Conservation (phyloP, 2,888 invertebrate genomes). For the Philereme vetulata region DNA sequence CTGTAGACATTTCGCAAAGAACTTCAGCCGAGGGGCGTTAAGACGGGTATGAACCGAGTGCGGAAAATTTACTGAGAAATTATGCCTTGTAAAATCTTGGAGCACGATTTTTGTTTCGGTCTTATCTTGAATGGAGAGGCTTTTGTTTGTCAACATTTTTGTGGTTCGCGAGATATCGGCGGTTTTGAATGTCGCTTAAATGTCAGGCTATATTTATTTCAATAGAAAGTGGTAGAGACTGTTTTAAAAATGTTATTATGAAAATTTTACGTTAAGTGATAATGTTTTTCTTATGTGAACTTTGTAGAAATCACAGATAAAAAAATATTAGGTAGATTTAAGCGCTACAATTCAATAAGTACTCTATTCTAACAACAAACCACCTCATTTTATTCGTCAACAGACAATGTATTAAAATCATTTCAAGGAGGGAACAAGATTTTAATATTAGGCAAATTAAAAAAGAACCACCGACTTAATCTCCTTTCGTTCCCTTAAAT, state of each 20-base stretch:
- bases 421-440: slow-evolving; percentile 45
- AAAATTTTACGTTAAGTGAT: too few species aligned
- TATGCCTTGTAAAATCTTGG: slow-evolving; percentile 65
- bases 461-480: slow-evolving; percentile 77
- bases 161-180: slow-evolving; percentile 12
- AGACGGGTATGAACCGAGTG: slow-evolving; percentile 70
- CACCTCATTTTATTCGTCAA: slow-evolving; percentile 20
- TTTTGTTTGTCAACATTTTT: slow-evolving; percentile 38
- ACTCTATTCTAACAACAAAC: background rate
- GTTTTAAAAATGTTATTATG: too few species aligned
- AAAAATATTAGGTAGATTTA: background rate
- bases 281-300: too few species aligned
- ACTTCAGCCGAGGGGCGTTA: slow-evolving; percentile 65
- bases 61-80: slow-evolving; percentile 77
- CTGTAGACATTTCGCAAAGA: slow-evolving; percentile 82
- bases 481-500: slow-evolving; percentile 84
- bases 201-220: background rate
- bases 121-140: slow-evolving; percentile 31
- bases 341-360: background rate
- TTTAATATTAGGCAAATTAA: slow-evolving; percentile 80
- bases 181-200: slow-evolving; percentile 2
- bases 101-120: slow-evolving; percentile 47
- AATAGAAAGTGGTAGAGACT: background rate
- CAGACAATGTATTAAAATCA: slow-evolving; percentile 28
- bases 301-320: too few species aligned